These are phyloP conservation scores for Pteronura brasiliensis DNA, from an alignment of 2,113 vertebrate genomes.

Conservation along the genomic window DNA sequence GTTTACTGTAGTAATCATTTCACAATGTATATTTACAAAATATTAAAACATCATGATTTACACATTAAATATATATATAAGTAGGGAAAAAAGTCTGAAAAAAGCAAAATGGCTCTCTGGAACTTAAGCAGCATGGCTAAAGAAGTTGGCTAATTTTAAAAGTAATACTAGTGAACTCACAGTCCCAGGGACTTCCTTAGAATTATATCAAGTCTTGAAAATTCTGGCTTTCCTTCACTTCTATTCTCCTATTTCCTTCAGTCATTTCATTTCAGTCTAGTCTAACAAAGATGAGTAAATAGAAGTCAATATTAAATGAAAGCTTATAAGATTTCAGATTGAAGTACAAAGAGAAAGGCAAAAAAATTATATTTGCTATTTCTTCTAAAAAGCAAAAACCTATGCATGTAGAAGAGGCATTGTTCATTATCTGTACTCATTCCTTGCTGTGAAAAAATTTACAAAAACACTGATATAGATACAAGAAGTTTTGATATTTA, in stretches of 20 bases:
- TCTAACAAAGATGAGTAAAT: conserved; percentile 5
- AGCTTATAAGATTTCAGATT: background rate
- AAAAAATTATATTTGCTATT: background rate
- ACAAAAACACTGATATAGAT: background rate
- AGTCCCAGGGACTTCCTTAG: background rate
- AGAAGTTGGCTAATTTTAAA: background rate
- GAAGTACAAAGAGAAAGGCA: background rate
- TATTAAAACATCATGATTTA: background rate
- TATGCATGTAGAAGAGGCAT: background rate
- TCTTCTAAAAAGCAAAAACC: background rate
- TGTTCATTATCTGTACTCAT: background rate
- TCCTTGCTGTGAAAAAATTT: background rate
- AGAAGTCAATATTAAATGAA: background rate
- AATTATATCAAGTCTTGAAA: background rate
- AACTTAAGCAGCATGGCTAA: background rate
- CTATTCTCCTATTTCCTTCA: background rate
- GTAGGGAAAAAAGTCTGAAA: background rate
- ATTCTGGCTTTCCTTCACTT: background rate
- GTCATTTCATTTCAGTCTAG: background rate
- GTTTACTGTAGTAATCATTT: background rate
- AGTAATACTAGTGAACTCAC: background rate
- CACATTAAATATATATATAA: background rate
- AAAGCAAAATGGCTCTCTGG: background rate
- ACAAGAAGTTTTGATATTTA: background rate
- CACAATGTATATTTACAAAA: background rate